Evolutionary conservation across 2,797 vertebrate species (phyloP), one percentile per base, ranked within the genome.

Genomic region (Tolypeutes matacus): DNA sequence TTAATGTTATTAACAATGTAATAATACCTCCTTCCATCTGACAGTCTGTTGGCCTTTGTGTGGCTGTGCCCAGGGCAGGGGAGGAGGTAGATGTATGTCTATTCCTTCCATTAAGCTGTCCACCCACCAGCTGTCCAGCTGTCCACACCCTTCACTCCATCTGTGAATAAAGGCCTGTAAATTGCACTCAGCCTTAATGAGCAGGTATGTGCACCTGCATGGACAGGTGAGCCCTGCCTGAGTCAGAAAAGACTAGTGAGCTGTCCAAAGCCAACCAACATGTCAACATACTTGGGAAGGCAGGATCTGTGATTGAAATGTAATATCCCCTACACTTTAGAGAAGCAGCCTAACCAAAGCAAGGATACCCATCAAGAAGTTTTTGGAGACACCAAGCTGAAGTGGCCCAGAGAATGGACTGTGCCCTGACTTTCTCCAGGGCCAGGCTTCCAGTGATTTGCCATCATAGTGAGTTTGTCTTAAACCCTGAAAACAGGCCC

Each of bases 231-330:
- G 80, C 73, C 83, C 65, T 86, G 39, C 67, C 83, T 94, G 95
- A 95, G 86, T 96, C 95, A 95, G 86, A 87, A 84, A 89, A 51
- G 62, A 91, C 60, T 75, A 36, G n/a, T 15, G 76, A 18, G 31
- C 39, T 84, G 31, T 60, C 69, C 93, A 92, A 85, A 93, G 64
- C 14, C 69, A 83, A 73, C 18, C 3, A 1, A 36, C n/a, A 29
- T 23, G 78, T 58, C 91, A 34, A 82, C 77, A 81, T 10, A 8
- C 46, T 58, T 34, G 27, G 51, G 75, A 86, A 88, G 53, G 42
- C 62, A 11, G 76, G 60, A 49, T 58, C 58, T 77, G 10, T 51
- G 86, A 62, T 93, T 76, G 60, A 17, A 34, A 58, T 5, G 36
- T 34, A 81, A 84, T 67, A 58, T 64, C 49, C 4, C 81, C 21